phyloP scores from a whole-genome alignment of 2,797 vertebrate species.

The Gadopsis marmoratus region DNA sequence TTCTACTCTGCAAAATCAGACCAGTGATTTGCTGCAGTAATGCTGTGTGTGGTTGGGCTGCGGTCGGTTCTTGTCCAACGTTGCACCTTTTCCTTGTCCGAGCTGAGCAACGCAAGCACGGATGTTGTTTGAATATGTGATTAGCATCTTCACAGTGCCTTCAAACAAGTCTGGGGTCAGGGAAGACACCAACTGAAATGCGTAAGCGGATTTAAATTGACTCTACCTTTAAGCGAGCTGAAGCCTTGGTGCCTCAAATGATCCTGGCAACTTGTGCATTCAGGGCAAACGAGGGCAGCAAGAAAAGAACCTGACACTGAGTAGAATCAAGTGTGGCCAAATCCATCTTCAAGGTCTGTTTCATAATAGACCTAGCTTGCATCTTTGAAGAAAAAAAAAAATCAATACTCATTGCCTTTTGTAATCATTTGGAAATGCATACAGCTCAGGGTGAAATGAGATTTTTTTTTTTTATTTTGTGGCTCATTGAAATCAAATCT shows the following conservation, averaged over 20 bases:
- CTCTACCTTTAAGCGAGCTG: background rate
- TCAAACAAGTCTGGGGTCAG: background rate
- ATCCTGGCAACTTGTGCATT: background rate
- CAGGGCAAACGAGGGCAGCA: background rate
- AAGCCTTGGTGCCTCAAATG: background rate
- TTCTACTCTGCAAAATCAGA: background rate
- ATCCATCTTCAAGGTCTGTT: constrained; percentile 4
- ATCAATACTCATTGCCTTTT: constrained; percentile 30
- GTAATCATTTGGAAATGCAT: constrained; percentile 22
- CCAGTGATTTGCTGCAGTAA: background rate
- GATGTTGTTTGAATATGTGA: background rate
- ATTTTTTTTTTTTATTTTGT: constrained; percentile 4
- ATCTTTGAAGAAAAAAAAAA: constrained; percentile 5
- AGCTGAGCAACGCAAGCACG: background rate
- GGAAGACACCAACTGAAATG: background rate
- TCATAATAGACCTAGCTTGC: background rate
- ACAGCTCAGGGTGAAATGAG: background rate
- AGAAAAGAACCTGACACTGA: background rate
- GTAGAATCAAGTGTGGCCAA: constrained; percentile 12
- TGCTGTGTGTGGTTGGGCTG: background rate
- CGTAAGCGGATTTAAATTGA: background rate
- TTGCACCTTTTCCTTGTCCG: background rate
- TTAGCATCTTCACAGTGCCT: background rate
- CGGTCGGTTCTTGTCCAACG: background rate
- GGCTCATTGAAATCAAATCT: constrained; percentile 17